Evolutionary conservation across 2,888 invertebrate species (phyloP), one percentile per base, ranked within the genome.

Genomic region (Aphodius granarius): DNA sequence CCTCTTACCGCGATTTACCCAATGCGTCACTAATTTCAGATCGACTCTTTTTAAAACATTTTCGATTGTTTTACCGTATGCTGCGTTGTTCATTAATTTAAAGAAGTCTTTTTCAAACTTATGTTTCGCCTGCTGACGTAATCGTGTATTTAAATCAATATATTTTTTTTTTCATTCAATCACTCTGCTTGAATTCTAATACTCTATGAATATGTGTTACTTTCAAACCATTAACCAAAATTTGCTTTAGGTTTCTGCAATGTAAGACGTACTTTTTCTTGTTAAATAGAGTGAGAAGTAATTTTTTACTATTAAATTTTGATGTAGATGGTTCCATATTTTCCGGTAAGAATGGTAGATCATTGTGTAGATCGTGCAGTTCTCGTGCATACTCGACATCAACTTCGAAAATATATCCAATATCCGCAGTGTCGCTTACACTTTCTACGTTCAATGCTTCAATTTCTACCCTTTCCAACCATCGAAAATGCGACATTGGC

Each of bases 61-160:
- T 80, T 87, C 86, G 83, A 87, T 86, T 2, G 85, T 85, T 81
- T 86, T 87, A 5, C 80, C 82, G 70, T 77, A 82, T 3, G 81
- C 77, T 0, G 78, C 76, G 77, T 86, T 85, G 76, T 85, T 85
- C 82, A 85, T 82, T 19, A 85, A 74, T 81, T 87, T 78, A 71
- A 71, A 76, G 17, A 84, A 83, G 71, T 77, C 73, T 73, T 73
- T 79, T n/a, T 75, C 77, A 72, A 78, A 79, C 43, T 72, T 72
- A 62, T 75, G 76, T 72, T 17, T 18, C 16, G 76, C 71, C 3
- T 20, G 2, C 13, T 74, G 63, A 13, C 76, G 70, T 71, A 64
- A 43, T 9, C 21, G n/a, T 3, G 78, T 76, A 66, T 78, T 78
- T 18, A 75, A 73, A 64, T 76, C 72, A 0, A 85, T 85, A 75